Evolutionary conservation across 2,113 vertebrate genomes (phyloP).

Genomic region (Manacus vitellinus): DNA sequence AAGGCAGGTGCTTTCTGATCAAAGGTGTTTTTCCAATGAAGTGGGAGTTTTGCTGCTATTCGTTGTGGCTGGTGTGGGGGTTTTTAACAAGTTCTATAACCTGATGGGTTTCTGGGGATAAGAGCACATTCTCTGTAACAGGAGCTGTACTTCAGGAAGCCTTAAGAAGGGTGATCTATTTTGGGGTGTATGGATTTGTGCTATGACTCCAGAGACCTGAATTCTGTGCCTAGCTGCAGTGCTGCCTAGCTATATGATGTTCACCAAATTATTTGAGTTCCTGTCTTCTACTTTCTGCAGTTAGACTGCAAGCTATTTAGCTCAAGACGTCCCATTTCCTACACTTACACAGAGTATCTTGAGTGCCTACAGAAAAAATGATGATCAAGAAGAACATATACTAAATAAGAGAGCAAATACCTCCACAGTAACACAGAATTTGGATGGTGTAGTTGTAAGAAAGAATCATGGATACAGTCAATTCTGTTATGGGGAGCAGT

Average conservation of each 20-base stretch:
- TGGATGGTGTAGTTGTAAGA: background rate
- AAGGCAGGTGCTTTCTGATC: background rate
- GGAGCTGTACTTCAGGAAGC: background rate
- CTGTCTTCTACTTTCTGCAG: background rate
- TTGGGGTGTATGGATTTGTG: background rate
- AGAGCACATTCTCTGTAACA: background rate
- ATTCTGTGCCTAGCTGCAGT: background rate
- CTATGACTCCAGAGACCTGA: background rate
- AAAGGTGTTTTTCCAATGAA: background rate
- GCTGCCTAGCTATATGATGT: background rate
- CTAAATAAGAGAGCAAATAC: background rate
- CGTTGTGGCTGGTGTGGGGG: background rate
- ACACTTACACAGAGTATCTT: background rate
- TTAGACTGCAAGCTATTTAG: background rate
- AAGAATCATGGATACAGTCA: background rate
- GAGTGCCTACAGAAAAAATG: background rate
- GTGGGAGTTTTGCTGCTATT: background rate
- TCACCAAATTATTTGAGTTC: background rate
- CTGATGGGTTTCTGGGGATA: background rate
- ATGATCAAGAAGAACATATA: background rate
- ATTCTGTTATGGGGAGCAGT: background rate
- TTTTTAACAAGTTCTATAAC: background rate
- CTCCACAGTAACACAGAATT: background rate
- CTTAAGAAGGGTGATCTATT: background rate
- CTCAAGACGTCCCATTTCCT: background rate